These are phyloP conservation scores for Ploceus nigricollis DNA, from an alignment of 2,113 vertebrate genomes.

Conservation along the genomic window DNA sequence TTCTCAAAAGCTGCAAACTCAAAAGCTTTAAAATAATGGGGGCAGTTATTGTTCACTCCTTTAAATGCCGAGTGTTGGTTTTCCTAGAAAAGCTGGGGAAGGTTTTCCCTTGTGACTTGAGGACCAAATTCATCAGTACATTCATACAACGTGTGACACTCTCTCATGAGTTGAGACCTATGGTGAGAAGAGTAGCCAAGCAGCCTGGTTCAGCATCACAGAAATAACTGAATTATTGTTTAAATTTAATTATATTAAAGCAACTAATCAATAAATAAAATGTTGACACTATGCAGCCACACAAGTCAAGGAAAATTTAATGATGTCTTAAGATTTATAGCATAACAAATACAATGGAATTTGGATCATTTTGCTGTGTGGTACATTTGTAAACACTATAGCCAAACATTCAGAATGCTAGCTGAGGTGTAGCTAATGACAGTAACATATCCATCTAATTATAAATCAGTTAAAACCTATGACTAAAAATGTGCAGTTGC, in stretches of 20 bases:
- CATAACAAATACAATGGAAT: not conserved
- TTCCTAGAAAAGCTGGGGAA: not conserved
- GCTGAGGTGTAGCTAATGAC: not conserved
- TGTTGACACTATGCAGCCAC: not conserved
- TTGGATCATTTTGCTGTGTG: not conserved
- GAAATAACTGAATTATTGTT: not conserved
- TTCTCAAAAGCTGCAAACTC: not conserved
- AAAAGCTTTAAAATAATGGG: not conserved
- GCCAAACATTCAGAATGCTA: not conserved
- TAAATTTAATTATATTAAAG: not conserved
- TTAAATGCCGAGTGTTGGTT: not conserved
- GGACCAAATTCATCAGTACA: not conserved
- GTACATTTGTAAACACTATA: accelerated
- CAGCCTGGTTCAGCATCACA: not conserved
- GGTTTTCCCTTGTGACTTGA: not conserved
- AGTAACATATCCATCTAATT: not conserved
- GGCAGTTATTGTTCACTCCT: not conserved
- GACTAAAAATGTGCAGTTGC: not conserved
- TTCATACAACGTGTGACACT: not conserved
- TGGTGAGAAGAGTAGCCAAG: not conserved
- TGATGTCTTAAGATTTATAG: not conserved
- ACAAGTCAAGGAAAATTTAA: not conserved
- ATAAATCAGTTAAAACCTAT: not conserved
- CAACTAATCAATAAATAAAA: not conserved
- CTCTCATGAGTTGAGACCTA: not conserved